Conservation (phyloP, 2,797 vertebrate genomes). For the Coluber constrictor region DNA sequence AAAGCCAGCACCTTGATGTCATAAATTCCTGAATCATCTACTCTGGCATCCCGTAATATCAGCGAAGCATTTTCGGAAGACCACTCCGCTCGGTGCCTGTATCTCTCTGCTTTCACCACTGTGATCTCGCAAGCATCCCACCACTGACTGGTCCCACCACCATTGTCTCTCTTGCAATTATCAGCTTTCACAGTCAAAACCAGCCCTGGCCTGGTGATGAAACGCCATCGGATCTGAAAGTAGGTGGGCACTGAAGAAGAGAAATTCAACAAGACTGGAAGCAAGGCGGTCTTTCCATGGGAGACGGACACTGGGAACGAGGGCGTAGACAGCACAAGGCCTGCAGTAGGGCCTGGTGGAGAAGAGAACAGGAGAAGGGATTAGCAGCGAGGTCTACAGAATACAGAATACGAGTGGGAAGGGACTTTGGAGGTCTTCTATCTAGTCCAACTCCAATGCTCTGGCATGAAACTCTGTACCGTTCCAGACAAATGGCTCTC, state of each 20-base stretch:
- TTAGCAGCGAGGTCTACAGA: not conserved
- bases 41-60: not conserved
- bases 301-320: not conserved
- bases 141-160: not conserved
- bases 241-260: not conserved
- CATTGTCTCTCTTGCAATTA: not conserved
- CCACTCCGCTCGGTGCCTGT: not conserved
- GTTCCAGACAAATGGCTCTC: not conserved
- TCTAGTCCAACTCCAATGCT: not conserved
- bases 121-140: not conserved
- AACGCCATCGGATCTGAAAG: slow-evolving; percentile 28
- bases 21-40: slow-evolving; percentile 22
- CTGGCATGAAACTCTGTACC: too few species aligned
- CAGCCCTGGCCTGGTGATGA: not conserved
- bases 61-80: not conserved
- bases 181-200: slow-evolving; percentile 18
- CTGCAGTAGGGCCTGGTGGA: not conserved
- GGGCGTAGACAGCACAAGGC: not conserved
- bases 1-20: slow-evolving; percentile 10
- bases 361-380: not conserved
- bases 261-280: not conserved
- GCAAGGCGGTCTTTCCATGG: not conserved
- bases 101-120: not conserved
- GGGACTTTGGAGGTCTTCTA: not conserved
- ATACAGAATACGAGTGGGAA: not conserved